Base-by-base conservation (phyloP, 2,113 vertebrate species). In the Tragulus kanchil region DNA sequence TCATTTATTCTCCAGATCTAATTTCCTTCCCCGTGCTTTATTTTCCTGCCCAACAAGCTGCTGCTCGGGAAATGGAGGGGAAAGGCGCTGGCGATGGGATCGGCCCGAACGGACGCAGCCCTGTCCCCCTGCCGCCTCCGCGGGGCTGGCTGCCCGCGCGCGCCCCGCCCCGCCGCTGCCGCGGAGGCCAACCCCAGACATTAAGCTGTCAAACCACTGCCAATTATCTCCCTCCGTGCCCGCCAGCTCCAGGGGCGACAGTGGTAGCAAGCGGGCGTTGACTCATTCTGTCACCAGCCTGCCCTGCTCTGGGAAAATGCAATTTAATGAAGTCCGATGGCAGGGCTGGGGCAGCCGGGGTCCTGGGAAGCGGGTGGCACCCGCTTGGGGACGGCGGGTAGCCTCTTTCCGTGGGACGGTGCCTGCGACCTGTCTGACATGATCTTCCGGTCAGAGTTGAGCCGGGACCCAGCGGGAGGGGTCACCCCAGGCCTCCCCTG, bases 1-100 rank as follows among this genome's bases (percentile, higher is more conserved):
- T 97, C 90, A 92, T 98, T 97, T 97, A 97, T 98, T 96, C 96
- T 96, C 93, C 93, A 92, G 88, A 98, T 98, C 97, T 97, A 81
- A 98, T 98, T 98, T 98, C 97, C 95, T 90, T 96, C 81, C 86
- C 64, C 4, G 52, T 62, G 11, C 88, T 98, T 97, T 96, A 96
- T 89, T 95, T 98, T 91, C 94, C 96, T 92, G 85, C 59, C 96
- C 95, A 73, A 81, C 85, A 92, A 97, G 93, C 94, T 48, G 10
- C 77, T 94, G 87, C 2, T 25, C 17, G 95, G 93, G 93, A 90
- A 3, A 23, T 0, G 54, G 92, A 59, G 96, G 90, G 84, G 56
- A 64, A 77, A 73, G 83, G 54, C 23, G 78, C 82, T 0, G 7
- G 4, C 5, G n/a, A 31, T 15, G 52, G 84, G 85, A 83, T 89